Percentiles rank a stretch among this genome's conserved stretches.
These are phyloP conservation scores for Salvator merianae DNA, from an alignment of 2,113 vertebrate species.

Conservation along the genomic window DNA sequence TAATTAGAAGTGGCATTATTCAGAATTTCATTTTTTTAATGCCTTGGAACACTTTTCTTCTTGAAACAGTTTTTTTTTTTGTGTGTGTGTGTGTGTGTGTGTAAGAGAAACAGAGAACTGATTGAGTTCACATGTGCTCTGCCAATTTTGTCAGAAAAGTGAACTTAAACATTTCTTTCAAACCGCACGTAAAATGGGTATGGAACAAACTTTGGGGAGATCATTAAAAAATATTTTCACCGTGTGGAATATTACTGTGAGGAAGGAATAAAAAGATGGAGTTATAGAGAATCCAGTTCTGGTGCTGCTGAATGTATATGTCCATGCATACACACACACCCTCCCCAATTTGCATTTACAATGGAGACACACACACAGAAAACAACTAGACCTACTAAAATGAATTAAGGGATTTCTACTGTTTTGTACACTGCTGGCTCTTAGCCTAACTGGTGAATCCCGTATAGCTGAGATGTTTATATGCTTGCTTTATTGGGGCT, in stretches of 20 bases:
- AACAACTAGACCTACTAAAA: slow-evolving; percentile 26
- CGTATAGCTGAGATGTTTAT: slow-evolving; percentile 51
- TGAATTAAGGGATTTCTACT: slow-evolving; percentile 17
- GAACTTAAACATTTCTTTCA: neutral
- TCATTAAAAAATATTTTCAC: slow-evolving; percentile 34
- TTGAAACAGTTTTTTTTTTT: neutral
- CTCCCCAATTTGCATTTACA: no score
- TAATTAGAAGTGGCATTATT: slow-evolving; percentile 6
- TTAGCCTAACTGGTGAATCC: slow-evolving; percentile 36
- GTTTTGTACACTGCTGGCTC: slow-evolving; percentile 51
- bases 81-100: no score
- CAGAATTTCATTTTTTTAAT: neutral
- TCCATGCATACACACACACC: no score
- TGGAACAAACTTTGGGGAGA: neutral
- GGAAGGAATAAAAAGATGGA: slow-evolving; percentile 21
- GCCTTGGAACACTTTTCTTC: neutral
- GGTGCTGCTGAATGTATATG: neutral
- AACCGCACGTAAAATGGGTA: neutral
- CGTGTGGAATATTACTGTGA: slow-evolving; percentile 7
- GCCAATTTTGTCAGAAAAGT: slow-evolving; percentile 23
- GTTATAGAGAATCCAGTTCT: slow-evolving; percentile 33
- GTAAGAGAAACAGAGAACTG: neutral
- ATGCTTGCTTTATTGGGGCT: slow-evolving; percentile 52
- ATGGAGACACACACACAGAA: neutral
- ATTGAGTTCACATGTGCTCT: neutral